Evolutionary conservation across 2,888 invertebrate species (phyloP).

Genomic region (Caenorhabditis sinica): DNA sequence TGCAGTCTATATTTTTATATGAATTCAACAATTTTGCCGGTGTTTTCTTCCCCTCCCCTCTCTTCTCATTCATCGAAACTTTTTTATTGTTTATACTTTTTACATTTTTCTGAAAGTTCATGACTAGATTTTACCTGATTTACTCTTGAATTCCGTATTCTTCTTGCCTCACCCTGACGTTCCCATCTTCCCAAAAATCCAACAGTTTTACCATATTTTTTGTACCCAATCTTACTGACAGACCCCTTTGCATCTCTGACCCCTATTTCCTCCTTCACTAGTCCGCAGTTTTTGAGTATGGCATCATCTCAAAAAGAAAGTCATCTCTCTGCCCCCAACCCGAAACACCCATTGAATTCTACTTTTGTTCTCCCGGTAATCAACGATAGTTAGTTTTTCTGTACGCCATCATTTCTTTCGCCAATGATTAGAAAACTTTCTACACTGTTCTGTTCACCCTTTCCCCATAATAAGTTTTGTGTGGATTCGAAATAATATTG

Average conservation of each 20-base stretch:
- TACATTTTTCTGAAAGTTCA: constrained; percentile 12
- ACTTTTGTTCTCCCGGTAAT: constrained; percentile 58
- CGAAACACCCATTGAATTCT: constrained; percentile 54
- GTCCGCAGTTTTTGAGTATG: constrained; percentile 42
- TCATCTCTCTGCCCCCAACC: constrained; percentile 6
- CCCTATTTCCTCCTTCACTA: constrained; percentile 26
- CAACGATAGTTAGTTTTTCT: constrained; percentile 32
- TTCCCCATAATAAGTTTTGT: constrained; percentile 50
- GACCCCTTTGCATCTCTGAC: constrained; percentile 55
- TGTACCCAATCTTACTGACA: constrained; percentile 28
- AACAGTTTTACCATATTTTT: constrained; percentile 26
- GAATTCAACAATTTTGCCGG: constrained; percentile 63
- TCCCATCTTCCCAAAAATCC: constrained; percentile 21
- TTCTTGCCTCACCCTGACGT: constrained; percentile 58
- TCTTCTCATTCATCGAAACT: constrained; percentile 57
- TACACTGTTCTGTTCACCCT: not conserved
- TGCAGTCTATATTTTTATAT: constrained; percentile 63
- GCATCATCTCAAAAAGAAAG: constrained; percentile 2
- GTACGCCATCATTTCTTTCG: not conserved
- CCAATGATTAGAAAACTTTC: constrained; percentile 27
- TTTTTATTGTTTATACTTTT: not conserved
- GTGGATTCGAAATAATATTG: constrained; percentile 43
- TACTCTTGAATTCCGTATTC: constrained; percentile 37
- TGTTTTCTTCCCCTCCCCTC: constrained; percentile 3
- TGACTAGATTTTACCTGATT: constrained; percentile 36